phyloP scores from a whole-genome alignment of 1,140 invertebrate species.

The Plectus sambesii region DNA sequence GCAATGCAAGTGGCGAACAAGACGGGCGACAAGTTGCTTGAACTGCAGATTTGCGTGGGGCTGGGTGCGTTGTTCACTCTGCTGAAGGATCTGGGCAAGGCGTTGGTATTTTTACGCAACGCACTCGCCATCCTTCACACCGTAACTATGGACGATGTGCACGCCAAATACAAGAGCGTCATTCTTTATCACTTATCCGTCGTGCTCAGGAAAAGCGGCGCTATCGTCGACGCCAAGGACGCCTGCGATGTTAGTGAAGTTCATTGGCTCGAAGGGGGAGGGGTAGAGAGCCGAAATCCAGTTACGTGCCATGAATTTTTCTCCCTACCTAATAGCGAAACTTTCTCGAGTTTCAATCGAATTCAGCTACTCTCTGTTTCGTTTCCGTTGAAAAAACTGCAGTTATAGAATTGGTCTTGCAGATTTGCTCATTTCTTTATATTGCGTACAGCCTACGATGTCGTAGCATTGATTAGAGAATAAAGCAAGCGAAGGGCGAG shows the following conservation, averaged over 20 bases:
- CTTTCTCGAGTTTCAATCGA: too few species aligned
- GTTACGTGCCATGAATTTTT: too few species aligned
- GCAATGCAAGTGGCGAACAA: constrained; percentile 43
- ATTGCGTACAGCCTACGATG: too few species aligned
- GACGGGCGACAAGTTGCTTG: constrained; percentile 39
- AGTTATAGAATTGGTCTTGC: too few species aligned
- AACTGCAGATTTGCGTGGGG: constrained; percentile 43
- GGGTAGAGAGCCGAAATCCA: too few species aligned
- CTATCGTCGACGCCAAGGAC: constrained; percentile 35
- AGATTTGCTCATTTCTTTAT: too few species aligned
- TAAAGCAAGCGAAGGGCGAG: too few species aligned
- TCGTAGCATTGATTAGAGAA: too few species aligned
- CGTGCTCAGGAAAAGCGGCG: constrained; percentile 38
- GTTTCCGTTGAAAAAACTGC: too few species aligned
- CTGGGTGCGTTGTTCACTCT: constrained; percentile 41
- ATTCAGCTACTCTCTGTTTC: too few species aligned
- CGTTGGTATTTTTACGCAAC: constrained; percentile 44
- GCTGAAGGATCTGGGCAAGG: constrained; percentile 41
- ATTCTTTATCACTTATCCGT: constrained; percentile 45
- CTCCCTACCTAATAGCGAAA: too few species aligned
- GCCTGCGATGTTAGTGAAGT: constrained; percentile 34
- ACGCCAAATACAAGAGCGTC: constrained; percentile 41
- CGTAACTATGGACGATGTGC: constrained; percentile 43
- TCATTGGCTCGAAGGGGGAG: too few species aligned
- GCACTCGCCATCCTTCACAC: constrained; percentile 37